phyloP scores from a whole-genome alignment of 2,797 vertebrate species.

The Fistularia tabacaria region DNA sequence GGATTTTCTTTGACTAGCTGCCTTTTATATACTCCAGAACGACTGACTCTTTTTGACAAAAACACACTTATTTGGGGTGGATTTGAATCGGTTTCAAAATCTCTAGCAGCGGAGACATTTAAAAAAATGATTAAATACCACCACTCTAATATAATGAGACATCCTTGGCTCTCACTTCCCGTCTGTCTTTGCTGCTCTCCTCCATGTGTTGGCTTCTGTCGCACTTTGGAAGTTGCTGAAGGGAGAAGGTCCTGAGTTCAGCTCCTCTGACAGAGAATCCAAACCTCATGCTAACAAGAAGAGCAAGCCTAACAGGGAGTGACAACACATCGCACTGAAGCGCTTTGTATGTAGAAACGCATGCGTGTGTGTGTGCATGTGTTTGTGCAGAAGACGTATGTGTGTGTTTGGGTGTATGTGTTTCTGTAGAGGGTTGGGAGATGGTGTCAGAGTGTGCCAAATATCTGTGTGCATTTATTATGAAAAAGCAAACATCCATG shows the following conservation, averaged over 20 bases:
- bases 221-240: conserved; percentile 54
- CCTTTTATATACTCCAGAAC: conserved; percentile 36
- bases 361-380: not conserved
- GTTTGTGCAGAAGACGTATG: no score
- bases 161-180: conserved; percentile 49
- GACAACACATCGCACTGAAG: conserved; percentile 63
- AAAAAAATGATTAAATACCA: conserved; percentile 48
- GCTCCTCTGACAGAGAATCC: conserved; percentile 69
- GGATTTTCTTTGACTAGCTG: conserved; percentile 26
- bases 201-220: conserved; percentile 35
- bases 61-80: conserved; percentile 30
- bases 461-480: conserved; percentile 72
- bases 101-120: conserved; percentile 34
- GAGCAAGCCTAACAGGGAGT: conserved; percentile 74
- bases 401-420: conserved; percentile 26
- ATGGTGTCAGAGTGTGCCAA: conserved; percentile 64
- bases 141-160: conserved; percentile 38
- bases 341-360: conserved; percentile 32
- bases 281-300: conserved; percentile 71
- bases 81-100: conserved; percentile 19
- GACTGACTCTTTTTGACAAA: conserved; percentile 36
- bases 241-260: conserved; percentile 63
- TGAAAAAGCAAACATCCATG: conserved; percentile 69
- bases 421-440: conserved; percentile 23
- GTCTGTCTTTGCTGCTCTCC: conserved; percentile 48